phyloP scores from a whole-genome alignment of 2,113 vertebrate species.

The Terrapene triunguis region DNA sequence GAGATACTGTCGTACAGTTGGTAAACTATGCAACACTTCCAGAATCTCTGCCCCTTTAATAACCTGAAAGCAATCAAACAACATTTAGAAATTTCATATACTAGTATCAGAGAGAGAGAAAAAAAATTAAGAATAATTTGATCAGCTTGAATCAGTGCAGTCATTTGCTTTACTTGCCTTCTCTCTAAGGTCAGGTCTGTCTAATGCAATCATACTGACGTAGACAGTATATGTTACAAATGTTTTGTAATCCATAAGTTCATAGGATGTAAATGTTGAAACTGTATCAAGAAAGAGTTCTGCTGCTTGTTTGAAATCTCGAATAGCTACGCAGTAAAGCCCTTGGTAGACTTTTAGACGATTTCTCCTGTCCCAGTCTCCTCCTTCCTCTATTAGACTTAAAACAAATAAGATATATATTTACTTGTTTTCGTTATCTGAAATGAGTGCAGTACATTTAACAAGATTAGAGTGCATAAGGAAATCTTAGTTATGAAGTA shows the following conservation, averaged over 20 bases:
- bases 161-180: slow-evolving; percentile 83
- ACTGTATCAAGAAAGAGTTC: slow-evolving; percentile 98
- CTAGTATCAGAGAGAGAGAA: not conserved
- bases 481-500: not conserved
- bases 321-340: slow-evolving; percentile 95
- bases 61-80: slow-evolving; percentile 81
- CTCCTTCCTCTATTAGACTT: slow-evolving; percentile 98
- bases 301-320: slow-evolving; percentile 97
- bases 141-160: accelerated
- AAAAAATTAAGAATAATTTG: not conserved
- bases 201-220: slow-evolving; percentile 98
- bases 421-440: not conserved
- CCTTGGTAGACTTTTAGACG: slow-evolving; percentile 98
- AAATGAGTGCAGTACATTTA: not conserved
- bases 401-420: slow-evolving; percentile 12
- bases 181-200: slow-evolving; percentile 96
- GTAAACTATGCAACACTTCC: slow-evolving; percentile 95
- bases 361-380: slow-evolving; percentile 98
- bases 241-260: slow-evolving; percentile 99
- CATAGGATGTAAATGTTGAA: slow-evolving; percentile 98
- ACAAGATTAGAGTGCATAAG: not conserved
- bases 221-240: slow-evolving; percentile 98
- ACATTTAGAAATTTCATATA: not conserved
- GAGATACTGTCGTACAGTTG: slow-evolving; percentile 93
- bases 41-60: slow-evolving; percentile 99